Evolutionary conservation across 2,888 invertebrate species (phyloP).

Genomic region (Patella pellucida): DNA sequence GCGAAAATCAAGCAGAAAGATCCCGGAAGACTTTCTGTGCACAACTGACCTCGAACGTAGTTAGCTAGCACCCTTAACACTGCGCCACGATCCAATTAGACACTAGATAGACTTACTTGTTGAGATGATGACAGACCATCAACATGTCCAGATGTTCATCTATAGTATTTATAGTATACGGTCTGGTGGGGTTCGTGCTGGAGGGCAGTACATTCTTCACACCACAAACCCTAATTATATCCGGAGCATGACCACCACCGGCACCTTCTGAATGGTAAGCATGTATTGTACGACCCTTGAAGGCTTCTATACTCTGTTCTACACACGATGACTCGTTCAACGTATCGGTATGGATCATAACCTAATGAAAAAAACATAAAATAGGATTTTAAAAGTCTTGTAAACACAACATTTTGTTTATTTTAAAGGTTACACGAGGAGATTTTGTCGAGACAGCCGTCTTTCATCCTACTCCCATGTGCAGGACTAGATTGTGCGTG

Average conservation of each 20-base stretch:
- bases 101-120: constrained; percentile 54
- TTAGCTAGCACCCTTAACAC: too few species aligned
- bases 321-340: constrained; percentile 67
- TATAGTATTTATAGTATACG: constrained; percentile 65
- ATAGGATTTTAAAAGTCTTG: too few species aligned
- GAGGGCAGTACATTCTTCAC: constrained; percentile 64
- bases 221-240: constrained; percentile 62
- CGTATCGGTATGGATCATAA: constrained; percentile 68
- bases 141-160: constrained; percentile 69
- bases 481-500: too few species aligned
- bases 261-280: constrained; percentile 69
- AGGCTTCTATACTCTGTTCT: constrained; percentile 62
- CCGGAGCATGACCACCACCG: constrained; percentile 68
- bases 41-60: too few species aligned
- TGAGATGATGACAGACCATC: constrained; percentile 68
- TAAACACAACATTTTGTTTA: too few species aligned
- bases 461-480: too few species aligned
- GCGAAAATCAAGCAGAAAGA: too few species aligned
- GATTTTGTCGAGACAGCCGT: too few species aligned
- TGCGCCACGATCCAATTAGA: neutral
- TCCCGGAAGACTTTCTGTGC: too few species aligned
- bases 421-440: too few species aligned
- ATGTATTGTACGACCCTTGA: constrained; percentile 64
- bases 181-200: constrained; percentile 67
- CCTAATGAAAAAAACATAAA: constrained; percentile 35